Evolutionary conservation across 2,888 invertebrate genomes (phyloP).

Genomic region (Tipula confusa): DNA sequence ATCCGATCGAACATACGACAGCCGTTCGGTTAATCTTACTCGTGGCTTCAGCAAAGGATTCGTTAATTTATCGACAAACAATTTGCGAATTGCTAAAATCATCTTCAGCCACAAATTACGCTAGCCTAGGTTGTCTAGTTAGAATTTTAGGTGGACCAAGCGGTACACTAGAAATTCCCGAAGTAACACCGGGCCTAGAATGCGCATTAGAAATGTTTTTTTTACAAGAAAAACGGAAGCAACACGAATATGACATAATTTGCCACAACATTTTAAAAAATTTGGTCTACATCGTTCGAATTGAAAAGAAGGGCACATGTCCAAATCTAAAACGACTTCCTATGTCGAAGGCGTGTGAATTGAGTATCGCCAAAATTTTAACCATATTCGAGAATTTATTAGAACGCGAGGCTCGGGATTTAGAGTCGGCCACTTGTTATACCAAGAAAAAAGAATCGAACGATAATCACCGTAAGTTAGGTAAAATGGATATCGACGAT

Average conservation of each 20-base stretch:
- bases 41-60: conserved; percentile 48
- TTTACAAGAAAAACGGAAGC: conserved; percentile 46
- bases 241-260: conserved; percentile 42
- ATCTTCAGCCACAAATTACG: conserved; percentile 41
- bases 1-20: conserved; percentile 56
- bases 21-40: conserved; percentile 56
- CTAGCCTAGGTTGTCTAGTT: conserved; percentile 46
- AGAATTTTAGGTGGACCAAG: conserved; percentile 46
- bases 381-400: conserved; percentile 40
- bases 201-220: conserved; percentile 47
- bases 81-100: conserved; percentile 46
- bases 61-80: conserved; percentile 49
- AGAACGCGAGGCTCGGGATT: not conserved
- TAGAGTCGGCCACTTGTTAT: not conserved
- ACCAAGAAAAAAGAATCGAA: not conserved
- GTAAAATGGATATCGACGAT: not conserved
- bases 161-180: conserved; percentile 46
- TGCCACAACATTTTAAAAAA: conserved; percentile 51
- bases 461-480: not conserved
- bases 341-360: conserved; percentile 42
- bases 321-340: conserved; percentile 42
- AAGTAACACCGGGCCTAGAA: conserved; percentile 45
- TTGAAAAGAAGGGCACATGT: conserved; percentile 38
- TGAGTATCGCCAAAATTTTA: conserved; percentile 46
- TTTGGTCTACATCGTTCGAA: conserved; percentile 49